phyloP scores from a whole-genome alignment of 2,113 vertebrate genomes.

The Carlito syrichta region DNA sequence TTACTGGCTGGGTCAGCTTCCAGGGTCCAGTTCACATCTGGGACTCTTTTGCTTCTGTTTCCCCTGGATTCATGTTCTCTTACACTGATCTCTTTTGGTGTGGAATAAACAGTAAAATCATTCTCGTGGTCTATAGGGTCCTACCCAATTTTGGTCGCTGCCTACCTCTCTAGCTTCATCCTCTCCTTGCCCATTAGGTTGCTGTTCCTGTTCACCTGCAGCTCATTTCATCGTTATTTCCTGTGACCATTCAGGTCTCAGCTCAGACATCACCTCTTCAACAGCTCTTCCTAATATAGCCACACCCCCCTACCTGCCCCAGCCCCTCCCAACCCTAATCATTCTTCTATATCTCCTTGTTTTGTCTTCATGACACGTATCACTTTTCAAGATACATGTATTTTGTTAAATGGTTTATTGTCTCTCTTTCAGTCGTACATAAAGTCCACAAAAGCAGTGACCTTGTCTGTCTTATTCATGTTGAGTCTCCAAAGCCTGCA shows the following conservation, averaged over 20 bases:
- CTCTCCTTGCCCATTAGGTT: neutral
- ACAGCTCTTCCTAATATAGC: neutral
- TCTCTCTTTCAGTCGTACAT: neutral
- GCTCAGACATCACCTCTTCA: neutral
- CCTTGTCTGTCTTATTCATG: neutral
- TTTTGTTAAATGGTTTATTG: neutral
- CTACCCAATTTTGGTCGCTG: neutral
- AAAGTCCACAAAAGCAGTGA: neutral
- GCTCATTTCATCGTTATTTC: neutral
- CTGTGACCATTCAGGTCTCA: neutral
- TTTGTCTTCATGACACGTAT: neutral
- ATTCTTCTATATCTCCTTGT: neutral
- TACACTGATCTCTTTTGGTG: neutral
- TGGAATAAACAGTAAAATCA: conserved; percentile 27
- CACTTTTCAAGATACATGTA: neutral
- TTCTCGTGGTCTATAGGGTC: neutral
- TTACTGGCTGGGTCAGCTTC: neutral
- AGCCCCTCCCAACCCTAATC: neutral
- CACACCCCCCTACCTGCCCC: neutral
- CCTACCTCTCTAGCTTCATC: neutral
- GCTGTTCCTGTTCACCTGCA: neutral
- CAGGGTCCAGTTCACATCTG: neutral
- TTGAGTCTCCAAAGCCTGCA: neutral
- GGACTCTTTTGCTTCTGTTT: neutral
- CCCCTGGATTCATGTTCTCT: neutral